Evolutionary conservation across 1,140 invertebrate genomes (phyloP), one percentile per base, ranked within the genome.

Genomic region (Anastrepha obliqua): DNA sequence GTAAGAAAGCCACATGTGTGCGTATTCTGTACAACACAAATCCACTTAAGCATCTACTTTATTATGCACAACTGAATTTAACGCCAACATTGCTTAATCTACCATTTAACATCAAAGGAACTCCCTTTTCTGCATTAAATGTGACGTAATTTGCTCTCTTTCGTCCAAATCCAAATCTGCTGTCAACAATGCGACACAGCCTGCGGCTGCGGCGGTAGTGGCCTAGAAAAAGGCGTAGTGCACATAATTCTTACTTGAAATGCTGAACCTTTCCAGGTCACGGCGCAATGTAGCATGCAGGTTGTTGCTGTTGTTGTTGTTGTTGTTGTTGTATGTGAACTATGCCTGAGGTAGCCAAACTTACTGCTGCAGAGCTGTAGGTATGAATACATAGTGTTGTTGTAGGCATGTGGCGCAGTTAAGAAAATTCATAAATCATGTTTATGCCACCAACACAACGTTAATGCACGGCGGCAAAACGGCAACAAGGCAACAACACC

Each of bases 51-150:
- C 55, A 86, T 81, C 74, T 67, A 44, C 44, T 87, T 87, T 67
- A 87, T 67, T 87, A 86, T 87, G 60, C 86, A 87, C 58, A 87
- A 87, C 86, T 87, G 60, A 87, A 87, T 70, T 87, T 87, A 47
- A 67, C 86, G 60, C 62, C 64, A 67, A 62, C 86, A 64, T 60
- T 44, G 44, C 85, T 62, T 86, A 86, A 86, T 86, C 60, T 47
- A 64, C 85, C 85, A 86, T 86, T 86, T 86, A 86, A 86, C 85
- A 62, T 86, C 85, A 86, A 86, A 86, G 60, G 29, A 60, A 86
- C 29, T 62, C 59, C 85, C 60, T 64, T 39, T 62, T 44, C 60
- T 86, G 58, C 60, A 64, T 62, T 64, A 44, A 86, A 86, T 86
- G 85, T 86, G 85, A 86, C 85, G 85, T 86, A 86, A 86, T 86